Conservation (phyloP, 2,113 vertebrate genomes). For the Rutilus rutilus region DNA sequence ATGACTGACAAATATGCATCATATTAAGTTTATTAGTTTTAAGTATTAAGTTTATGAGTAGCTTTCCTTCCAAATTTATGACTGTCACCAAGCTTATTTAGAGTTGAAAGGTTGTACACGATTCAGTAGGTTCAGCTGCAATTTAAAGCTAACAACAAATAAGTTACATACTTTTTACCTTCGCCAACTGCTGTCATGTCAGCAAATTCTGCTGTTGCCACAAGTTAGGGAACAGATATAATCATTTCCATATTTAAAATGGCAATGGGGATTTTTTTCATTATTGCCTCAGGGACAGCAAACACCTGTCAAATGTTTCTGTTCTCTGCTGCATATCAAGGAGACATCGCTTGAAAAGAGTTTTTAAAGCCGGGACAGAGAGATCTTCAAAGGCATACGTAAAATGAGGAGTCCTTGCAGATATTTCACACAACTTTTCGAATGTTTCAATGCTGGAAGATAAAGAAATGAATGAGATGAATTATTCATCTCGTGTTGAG, state of each 20-base stretch:
- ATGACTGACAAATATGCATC: too few relatives aligned
- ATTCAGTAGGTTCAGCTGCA: conserved; percentile 22
- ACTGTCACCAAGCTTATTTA: background rate
- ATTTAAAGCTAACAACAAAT: conserved; percentile 65
- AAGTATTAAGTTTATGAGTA: too few relatives aligned
- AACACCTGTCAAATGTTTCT: conserved; percentile 55
- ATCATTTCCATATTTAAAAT: conserved; percentile 64
- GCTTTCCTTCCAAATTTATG: background rate
- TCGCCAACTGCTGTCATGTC: conserved; percentile 65
- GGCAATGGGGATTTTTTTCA: conserved; percentile 65
- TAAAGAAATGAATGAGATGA: conserved; percentile 39
- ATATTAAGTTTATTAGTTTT: too few relatives aligned
- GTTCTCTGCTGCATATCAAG: conserved; percentile 57
- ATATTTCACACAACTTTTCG: conserved; percentile 20
- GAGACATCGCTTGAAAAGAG: conserved; percentile 60
- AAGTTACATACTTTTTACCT: conserved; percentile 51
- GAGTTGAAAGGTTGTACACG: background rate
- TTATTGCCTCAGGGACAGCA: conserved; percentile 54
- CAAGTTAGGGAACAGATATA: conserved; percentile 57
- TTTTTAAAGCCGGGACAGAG: conserved; percentile 60
- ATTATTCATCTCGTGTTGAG: conserved; percentile 49
- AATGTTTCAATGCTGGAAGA: conserved; percentile 33
- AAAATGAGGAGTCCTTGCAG: conserved; percentile 21
- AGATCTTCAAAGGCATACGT: conserved; percentile 53
- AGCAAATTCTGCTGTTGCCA: conserved; percentile 64